Percentiles rank a stretch among this genome's conserved stretches.
Evolutionary conservation across 2,113 vertebrate species (phyloP).

Genomic region (Mustela lutreola): DNA sequence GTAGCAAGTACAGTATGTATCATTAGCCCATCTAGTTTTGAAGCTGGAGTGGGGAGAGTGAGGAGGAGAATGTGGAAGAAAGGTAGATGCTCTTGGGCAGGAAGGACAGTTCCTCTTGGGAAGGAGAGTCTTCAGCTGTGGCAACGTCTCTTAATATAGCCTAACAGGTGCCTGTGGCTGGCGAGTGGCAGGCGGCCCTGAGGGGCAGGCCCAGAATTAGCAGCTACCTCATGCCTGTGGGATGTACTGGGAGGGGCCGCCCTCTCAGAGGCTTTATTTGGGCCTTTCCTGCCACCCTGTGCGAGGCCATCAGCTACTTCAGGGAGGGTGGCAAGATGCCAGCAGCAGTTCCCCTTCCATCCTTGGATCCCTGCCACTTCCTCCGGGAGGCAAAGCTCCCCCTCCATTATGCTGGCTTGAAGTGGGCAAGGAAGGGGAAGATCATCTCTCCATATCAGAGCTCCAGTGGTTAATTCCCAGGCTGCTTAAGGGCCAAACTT

Average conservation of each 20-base stretch:
- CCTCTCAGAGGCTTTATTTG: conserved; percentile 84
- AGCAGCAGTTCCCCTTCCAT: conserved; percentile 65
- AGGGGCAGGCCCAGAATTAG: conserved; percentile 84
- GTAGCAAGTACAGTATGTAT: not conserved
- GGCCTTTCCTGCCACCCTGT: conserved; percentile 79
- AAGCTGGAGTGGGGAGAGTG: not conserved
- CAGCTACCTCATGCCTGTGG: conserved; percentile 84
- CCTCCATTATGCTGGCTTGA: conserved; percentile 42
- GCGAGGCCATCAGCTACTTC: conserved; percentile 68
- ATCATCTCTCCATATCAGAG: not conserved
- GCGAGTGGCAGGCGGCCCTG: conserved; percentile 79
- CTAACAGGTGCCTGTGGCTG: conserved; percentile 84
- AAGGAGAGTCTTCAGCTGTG: conserved; percentile 79
- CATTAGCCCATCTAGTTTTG: conserved; percentile 12
- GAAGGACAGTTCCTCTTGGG: conserved; percentile 72
- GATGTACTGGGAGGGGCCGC: conserved; percentile 82
- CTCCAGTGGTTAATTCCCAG: conserved; percentile 72
- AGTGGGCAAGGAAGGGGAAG: conserved; percentile 16
- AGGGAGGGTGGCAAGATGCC: conserved; percentile 62
- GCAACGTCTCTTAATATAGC: conserved; percentile 84
- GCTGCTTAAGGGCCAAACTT: conserved; percentile 81
- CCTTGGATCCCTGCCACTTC: conserved; percentile 74
- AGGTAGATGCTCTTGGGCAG: conserved; percentile 5
- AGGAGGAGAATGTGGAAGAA: conserved; percentile 34
- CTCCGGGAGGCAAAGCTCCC: conserved; percentile 49